Base-by-base conservation (phyloP, 1,140 invertebrate genomes). In the Drosophila truncata region DNA sequence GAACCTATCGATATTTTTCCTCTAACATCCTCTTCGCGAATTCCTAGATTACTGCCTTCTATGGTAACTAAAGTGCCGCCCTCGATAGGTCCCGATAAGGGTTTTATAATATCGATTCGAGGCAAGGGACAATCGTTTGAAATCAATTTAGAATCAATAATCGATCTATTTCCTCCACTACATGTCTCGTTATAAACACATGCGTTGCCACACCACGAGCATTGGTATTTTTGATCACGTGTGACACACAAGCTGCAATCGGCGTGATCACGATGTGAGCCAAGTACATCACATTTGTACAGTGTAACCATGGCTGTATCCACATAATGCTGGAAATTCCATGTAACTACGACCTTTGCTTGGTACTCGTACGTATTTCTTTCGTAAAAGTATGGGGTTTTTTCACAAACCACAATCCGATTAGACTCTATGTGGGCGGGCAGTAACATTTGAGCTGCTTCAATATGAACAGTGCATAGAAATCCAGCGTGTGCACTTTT, bases 11-110 rank as follows among this genome's bases (percentile, higher is more conserved):
- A 95, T 61, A 99, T 97, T 94, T 98, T 98, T 16, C 97, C 97
- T 41, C 95, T 94, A 0, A 99, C 97, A 93, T 99, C 98, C 85
- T 97, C 96, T 81, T 97, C 95, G 73, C 96, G 96, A 52, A 98
- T 94, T 0, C 99, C 99, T 27, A 99, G 94, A 94, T 99, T 99
- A 87, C 97, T 97, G 9, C 99, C 99, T 94, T 97, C 96, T 64
- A 99, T 99, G 9, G 98, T 99, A 1, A 99, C 95, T 35, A 98
- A 93, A 23, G 99, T 99, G 2, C 99, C 99, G 29, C 99, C 99
- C 94, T 99, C 97, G 52, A 98, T 95, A 11, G 98, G 99, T 14
- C 99, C 99, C 92, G 97, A 98, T 25, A 98, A 91, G 1, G 99
- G 99, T 93, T 97, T 97, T 77, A 99, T 98, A 95, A 98, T 97